These are phyloP conservation scores for Xenopus laevis DNA, from an alignment of 2,113 vertebrate genomes.

Conservation along the genomic window DNA sequence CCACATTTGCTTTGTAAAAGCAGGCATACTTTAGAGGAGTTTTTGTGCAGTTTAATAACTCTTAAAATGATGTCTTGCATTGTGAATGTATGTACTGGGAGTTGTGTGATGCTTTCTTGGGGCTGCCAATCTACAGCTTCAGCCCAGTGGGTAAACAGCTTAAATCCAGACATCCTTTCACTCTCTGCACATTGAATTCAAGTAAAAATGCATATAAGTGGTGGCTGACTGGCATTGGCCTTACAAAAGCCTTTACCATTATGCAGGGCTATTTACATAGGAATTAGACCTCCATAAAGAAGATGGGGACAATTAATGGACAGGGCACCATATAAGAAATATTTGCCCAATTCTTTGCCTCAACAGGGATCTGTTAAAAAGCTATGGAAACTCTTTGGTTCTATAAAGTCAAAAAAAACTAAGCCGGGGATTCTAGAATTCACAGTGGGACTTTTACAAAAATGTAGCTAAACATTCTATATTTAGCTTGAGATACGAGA, in stretches of 20 bases:
- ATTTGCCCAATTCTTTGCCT: constrained; percentile 67
- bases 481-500: neutral
- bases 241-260: constrained; percentile 77
- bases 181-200: constrained; percentile 68
- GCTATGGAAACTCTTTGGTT: constrained; percentile 62
- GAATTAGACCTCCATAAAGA: constrained; percentile 70
- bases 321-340: constrained; percentile 70
- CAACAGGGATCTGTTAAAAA: constrained; percentile 70
- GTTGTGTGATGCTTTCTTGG: constrained; percentile 67
- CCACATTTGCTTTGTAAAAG: constrained; percentile 70
- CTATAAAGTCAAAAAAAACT: neutral
- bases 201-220: constrained; percentile 73
- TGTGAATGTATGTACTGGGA: constrained; percentile 63
- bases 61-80: constrained; percentile 73
- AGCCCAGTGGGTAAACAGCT: constrained; percentile 78
- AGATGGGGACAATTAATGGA: constrained; percentile 68
- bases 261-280: constrained; percentile 82
- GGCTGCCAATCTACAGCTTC: constrained; percentile 67
- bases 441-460: neutral
- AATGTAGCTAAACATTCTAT: constrained; percentile 1
- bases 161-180: constrained; percentile 78
- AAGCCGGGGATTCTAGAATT: neutral
- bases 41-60: constrained; percentile 73
- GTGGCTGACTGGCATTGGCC: constrained; percentile 70
- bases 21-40: constrained; percentile 69